Evolutionary conservation across 2,888 invertebrate genomes (phyloP), one percentile per base, ranked within the genome.

Genomic region (Escarpia spicata): DNA sequence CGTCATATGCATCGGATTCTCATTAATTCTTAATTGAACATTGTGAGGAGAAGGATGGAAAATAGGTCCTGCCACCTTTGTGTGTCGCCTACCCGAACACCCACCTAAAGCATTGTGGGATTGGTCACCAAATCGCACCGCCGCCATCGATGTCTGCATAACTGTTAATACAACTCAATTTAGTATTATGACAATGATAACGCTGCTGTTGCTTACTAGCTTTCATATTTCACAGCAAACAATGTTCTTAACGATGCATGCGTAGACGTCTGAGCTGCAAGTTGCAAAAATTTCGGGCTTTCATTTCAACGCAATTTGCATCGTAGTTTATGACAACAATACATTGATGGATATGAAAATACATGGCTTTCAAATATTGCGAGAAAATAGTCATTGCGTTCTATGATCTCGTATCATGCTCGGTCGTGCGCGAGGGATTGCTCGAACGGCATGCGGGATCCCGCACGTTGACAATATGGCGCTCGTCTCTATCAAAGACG

Each of bases 401-500:
- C 75, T 75, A 26, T 75, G 26, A 75, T 75, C 75, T 75, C 75
- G 75, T 2, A 75, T 2, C 75, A n/a, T 75, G 75, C 75, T 75
- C 75, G 75, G 19, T 75, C 75, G 75, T 75, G 75, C 75, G 75
- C 75, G 75, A 75, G 75, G 75, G 26, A 75, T 75, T 75, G 75
- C 75, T 26, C 75, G 75, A 2, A 3, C 75, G 75, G 2, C 75
- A n/a, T 4, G 26, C 75, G 75, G 75, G 6, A 75, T 75, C 75
- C 75, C 75, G 75, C 75, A 26, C 19, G 75, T 26, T 75, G 75
- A 19, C 75, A 75, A 75, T 75, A 75, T 75, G 75, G 75, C 75
- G n/a, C 75, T 75, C 75, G 75, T 75, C 75, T 19, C 75, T 75
- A 75, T 75, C 75, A 75, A 75, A 75, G 75, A 75, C 75, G 75